phyloP scores from a whole-genome alignment of 2,113 vertebrate species.

The Alectura lathami region DNA sequence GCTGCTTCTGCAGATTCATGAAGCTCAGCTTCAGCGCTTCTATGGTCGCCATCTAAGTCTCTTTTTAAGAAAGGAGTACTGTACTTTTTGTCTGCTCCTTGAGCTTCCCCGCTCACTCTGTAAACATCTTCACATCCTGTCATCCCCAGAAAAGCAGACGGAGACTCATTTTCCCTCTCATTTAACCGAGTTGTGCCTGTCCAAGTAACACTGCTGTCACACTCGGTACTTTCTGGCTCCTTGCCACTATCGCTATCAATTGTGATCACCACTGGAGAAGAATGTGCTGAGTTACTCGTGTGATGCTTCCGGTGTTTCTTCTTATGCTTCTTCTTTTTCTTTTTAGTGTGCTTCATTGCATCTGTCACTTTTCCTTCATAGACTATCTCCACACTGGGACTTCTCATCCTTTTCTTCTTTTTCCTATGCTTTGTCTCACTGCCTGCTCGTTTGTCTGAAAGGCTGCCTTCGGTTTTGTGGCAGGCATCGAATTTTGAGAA shows the following conservation, averaged over 20 bases:
- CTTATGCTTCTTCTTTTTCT: conserved; percentile 92
- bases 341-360: conserved; percentile 79
- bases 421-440: conserved; percentile 76
- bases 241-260: conserved; percentile 88
- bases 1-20: neutral
- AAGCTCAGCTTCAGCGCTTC: neutral
- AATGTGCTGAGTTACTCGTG: neutral
- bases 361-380: conserved; percentile 79
- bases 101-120: conserved; percentile 28
- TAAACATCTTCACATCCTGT: conserved; percentile 48
- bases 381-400: conserved; percentile 85
- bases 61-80: neutral
- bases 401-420: conserved; percentile 79
- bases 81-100: conserved; percentile 6
- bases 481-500: conserved; percentile 57
- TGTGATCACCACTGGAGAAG: conserved; percentile 83
- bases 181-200: neutral
- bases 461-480: conserved; percentile 64
- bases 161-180: neutral
- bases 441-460: conserved; percentile 72
- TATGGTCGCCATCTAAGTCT: conserved; percentile 1
- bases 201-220: conserved; percentile 49
- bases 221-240: conserved; percentile 37
- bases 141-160: neutral
- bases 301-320: conserved; percentile 84